Base-by-base conservation (phyloP, 1,140 invertebrate genomes). In the Drosophila nigromelanica region DNA sequence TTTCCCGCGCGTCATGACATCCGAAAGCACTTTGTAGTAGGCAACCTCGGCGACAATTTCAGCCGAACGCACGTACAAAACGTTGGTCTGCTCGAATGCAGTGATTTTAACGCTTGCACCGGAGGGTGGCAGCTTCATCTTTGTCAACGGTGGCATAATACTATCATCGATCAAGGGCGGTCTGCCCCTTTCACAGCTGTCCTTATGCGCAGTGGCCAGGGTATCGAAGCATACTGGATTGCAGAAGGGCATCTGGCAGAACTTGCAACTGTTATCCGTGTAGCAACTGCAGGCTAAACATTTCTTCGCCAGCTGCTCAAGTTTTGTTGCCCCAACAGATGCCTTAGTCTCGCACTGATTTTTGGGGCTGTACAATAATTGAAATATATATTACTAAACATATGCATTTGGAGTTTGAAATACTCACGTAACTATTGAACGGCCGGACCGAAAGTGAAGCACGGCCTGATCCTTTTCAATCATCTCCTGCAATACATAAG, bases 11-110 rank as follows among this genome's bases (percentile, higher is more conserved):
- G 55, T 55, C 52, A 61, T 33, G 24, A 90, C 54, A 27, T 80
- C 67, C 0, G 51, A 30, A 0, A 87, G 45, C 4, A 89, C 62
- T 6, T 60, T 18, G n/a, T 51, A 59, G 74, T 91, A 85, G 12
- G 77, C 81, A 5, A 91, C 62, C 4, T 82, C 48, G 11, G 52
- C 43, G 1, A 39, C 37, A 5, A 52, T 24, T 1, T 74, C 69
- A 2, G 67, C 59, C 12, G 90, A 78, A 7, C 85, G 79, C 15
- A 91, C 62, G 55, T 90, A 91, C 5, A 85, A 58, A 10, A 91
- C 62, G 51, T 91, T 90, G 1, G 72, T 78, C 50, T 90, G 89
- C 15, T 71, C 67, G 8, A 91, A 81, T 1, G 85, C 69, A 0
- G 90, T 90, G 14, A 91, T 85, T 8, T 66, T 69, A 1, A 91